Percentiles rank a stretch among this genome's conserved stretches.
These are phyloP conservation scores for Monoplex corrugatus DNA, from an alignment of 2,888 invertebrate species.

Conservation along the genomic window DNA sequence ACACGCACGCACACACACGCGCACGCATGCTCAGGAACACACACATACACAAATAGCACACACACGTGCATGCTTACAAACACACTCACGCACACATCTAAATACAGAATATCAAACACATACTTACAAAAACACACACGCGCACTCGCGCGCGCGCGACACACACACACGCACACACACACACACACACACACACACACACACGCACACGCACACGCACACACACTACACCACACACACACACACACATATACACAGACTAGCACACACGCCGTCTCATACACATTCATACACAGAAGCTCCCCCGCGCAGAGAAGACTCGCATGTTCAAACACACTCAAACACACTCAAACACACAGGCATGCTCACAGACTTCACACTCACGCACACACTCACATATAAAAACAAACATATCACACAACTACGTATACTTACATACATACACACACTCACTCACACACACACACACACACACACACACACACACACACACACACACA, in stretches of 20 bases:
- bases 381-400: no score
- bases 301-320: no score
- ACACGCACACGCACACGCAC: neutral
- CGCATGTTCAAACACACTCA: no score
- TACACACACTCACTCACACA: no score
- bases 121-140: neutral
- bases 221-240: neutral
- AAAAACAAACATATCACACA: no score
- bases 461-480: no score
- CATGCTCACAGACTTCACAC: no score
- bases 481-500: no score
- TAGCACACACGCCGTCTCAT: neutral
- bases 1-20: slow-evolving; percentile 20
- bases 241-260: neutral
- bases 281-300: no score
- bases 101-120: neutral
- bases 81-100: neutral
- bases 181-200: slow-evolving; percentile 28
- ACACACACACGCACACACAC: neutral
- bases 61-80: neutral
- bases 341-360: no score
- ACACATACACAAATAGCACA: neutral
- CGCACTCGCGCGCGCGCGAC: neutral
- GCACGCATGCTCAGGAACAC: neutral
- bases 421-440: no score